A percentile compares a stretch with the other conserved stretches of the same genome.
phyloP scores from a whole-genome alignment of 2,113 vertebrate species.

The Synchiropus splendidus region DNA sequence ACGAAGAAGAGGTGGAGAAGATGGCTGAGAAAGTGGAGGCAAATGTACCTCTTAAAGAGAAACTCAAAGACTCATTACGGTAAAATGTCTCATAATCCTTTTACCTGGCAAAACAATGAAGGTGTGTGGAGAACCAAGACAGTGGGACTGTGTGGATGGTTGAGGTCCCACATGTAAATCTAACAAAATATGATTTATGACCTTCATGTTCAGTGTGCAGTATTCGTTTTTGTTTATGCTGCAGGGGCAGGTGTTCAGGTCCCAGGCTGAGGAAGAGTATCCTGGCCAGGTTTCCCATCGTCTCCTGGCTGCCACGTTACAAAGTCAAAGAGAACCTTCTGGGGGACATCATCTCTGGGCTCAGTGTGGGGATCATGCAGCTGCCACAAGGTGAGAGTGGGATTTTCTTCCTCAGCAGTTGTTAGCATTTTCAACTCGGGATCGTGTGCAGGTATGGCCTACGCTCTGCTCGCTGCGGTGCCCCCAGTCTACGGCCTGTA shows the following conservation, averaged over 20 bases:
- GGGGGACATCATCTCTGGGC: conserved; percentile 78
- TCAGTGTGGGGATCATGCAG: conserved; percentile 93
- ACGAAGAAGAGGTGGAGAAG: conserved; percentile 52
- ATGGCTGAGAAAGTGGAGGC: conserved; percentile 38
- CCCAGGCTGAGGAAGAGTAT: conserved; percentile 60
- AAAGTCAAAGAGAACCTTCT: conserved; percentile 73
- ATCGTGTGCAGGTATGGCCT: conserved; percentile 74
- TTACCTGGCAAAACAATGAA: neutral
- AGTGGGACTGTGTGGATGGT: neutral
- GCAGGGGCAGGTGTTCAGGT: conserved; percentile 65
- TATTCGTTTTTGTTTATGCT: neutral
- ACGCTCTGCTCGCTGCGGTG: conserved; percentile 83
- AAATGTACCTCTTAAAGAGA: conserved; percentile 34
- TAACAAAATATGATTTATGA: neutral
- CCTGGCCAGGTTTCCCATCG: conserved; percentile 66
- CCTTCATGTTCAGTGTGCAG: no score
- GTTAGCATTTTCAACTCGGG: neutral
- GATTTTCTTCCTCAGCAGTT: neutral
- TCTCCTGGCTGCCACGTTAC: conserved; percentile 83
- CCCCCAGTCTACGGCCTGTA: conserved; percentile 87
- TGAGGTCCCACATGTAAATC: neutral
- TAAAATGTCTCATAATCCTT: conserved; percentile 18
- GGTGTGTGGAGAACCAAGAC: neutral
- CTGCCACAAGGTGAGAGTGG: conserved; percentile 73
- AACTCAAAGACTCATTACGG: conserved; percentile 55